Base-by-base conservation (phyloP, 92 coral and sea anemone genomes). In the Porites divaricata region DNA sequence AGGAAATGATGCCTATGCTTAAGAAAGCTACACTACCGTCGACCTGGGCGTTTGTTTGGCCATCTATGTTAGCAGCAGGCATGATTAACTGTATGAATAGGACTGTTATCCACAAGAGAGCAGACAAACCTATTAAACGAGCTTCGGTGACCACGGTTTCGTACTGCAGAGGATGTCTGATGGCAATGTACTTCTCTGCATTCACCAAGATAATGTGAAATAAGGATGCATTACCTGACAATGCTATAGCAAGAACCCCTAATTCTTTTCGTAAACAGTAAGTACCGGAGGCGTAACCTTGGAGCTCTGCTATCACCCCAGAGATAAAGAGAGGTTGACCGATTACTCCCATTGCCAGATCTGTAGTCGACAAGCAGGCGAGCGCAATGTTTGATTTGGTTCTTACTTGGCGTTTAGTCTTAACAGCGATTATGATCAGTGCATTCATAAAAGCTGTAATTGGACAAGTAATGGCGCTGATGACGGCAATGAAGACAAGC, bases 231-330 rank as follows among this genome's bases (percentile, higher is more conserved):
- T 17, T 61, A n/a, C 23, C 65, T 61, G n/a, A 15, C 9, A 61
- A 12, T 61, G 20, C 8, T 61, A n/a, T 4, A 61, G 9, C n/a
- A 8, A 12, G 17, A 61, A n/a, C n/a, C 24, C 20, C 17, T 61
- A n/a, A 61, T 61, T 12, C 20, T 61, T 12, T 61, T 19, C 17
- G 65, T 16, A n/a, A 16, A n/a, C 22, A 61, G 65, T 61, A 16
- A 8, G n/a, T 21, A n/a, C 65, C 17, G 92, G 41, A 81, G 86
- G 54, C 67, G 76, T 58, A 90, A 89, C 21, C 48, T 70, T 49
- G 88, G 83, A 10, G 80, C 85, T 51, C 83, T 88, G 90, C 90
- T 88, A 66, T 75, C 8, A 19, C 21, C n/a, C 8, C 5, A 0
- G 65, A n/a, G 7, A 61, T 61, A 61, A 61, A 61, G 17, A 61